These are phyloP conservation scores for Corythoichthys intestinalis DNA, from an alignment of 2,113 vertebrate species.

Conservation along the genomic window DNA sequence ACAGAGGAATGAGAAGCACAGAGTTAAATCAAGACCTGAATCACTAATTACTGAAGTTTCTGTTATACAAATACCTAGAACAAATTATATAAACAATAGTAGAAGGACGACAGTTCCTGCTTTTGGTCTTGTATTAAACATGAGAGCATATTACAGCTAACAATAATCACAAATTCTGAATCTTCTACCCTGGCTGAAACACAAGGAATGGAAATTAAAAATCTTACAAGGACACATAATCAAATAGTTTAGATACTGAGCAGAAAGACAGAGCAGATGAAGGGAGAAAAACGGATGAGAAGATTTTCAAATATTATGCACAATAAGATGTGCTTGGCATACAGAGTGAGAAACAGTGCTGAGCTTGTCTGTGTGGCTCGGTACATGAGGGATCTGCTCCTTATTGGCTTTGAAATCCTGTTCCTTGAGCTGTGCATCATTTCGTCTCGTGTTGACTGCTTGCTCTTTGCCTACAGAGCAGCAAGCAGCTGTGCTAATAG, in stretches of 20 bases:
- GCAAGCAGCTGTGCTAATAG: slow-evolving; percentile 44
- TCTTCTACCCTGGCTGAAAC: slow-evolving; percentile 16
- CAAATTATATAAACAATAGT: background rate
- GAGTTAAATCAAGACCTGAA: background rate
- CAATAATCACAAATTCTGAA: slow-evolving; percentile 7
- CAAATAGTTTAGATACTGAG: background rate
- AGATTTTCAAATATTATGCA: background rate
- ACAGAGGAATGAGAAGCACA: background rate
- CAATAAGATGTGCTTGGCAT: background rate
- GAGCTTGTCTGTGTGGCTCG: slow-evolving; percentile 7
- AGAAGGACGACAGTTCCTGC: background rate
- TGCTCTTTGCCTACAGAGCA: slow-evolving; percentile 28
- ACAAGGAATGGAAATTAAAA: slow-evolving; percentile 5
- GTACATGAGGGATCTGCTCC: slow-evolving; percentile 9
- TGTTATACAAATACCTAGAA: background rate
- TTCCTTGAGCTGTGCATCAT: slow-evolving; percentile 33
- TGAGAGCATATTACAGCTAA: background rate
- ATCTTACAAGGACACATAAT: slow-evolving; percentile 2
- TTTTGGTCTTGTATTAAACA: slow-evolving; percentile 24
- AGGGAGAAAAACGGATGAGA: background rate
- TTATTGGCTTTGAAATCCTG: slow-evolving; percentile 28
- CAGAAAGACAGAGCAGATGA: background rate
- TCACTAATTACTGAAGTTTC: background rate
- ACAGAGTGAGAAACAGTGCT: background rate
- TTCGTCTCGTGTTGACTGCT: slow-evolving; percentile 16